Evolutionary conservation across 2,888 invertebrate genomes (phyloP).

Genomic region (Phyto melanocephala): DNA sequence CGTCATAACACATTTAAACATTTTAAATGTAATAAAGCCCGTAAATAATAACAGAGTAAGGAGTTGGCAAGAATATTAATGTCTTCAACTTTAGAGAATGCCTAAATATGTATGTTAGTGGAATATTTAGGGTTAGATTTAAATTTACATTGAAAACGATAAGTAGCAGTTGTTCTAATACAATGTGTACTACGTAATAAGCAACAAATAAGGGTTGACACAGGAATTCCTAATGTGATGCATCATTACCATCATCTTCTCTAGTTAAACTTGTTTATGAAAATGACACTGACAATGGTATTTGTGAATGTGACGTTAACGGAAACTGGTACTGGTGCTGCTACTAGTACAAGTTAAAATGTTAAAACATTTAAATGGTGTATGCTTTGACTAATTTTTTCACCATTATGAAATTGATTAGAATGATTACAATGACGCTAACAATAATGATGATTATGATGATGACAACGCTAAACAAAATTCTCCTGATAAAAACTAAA

Average conservation of each 20-base stretch:
- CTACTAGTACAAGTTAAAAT: background rate
- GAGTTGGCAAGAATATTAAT: conserved; percentile 50
- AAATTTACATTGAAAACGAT: conserved; percentile 6
- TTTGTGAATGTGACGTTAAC: background rate
- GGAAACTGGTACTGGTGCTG: background rate
- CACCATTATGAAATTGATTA: conserved; percentile 19
- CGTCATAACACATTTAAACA: conserved; percentile 46
- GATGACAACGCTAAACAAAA: conserved; percentile 17
- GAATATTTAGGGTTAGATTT: conserved; percentile 43
- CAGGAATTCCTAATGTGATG: background rate
- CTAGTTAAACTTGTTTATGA: background rate
- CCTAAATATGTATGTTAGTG: conserved; percentile 5
- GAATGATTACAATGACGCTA: background rate
- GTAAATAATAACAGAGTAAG: background rate
- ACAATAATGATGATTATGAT: background rate
- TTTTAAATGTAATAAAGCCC: conserved; percentile 5
- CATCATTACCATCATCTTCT: conserved; percentile 17
- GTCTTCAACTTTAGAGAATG: conserved; percentile 32
- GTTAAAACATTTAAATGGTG: background rate
- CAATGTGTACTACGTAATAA: conserved; percentile 23
- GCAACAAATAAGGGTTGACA: conserved; percentile 50
- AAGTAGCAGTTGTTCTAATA: conserved; percentile 12
- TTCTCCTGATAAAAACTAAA: conserved; percentile 9
- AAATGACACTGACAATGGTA: background rate
- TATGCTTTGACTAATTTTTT: conserved; percentile 29